Conservation (phyloP, 1,140 invertebrate genomes). For the Centruroides vittatus region DNA sequence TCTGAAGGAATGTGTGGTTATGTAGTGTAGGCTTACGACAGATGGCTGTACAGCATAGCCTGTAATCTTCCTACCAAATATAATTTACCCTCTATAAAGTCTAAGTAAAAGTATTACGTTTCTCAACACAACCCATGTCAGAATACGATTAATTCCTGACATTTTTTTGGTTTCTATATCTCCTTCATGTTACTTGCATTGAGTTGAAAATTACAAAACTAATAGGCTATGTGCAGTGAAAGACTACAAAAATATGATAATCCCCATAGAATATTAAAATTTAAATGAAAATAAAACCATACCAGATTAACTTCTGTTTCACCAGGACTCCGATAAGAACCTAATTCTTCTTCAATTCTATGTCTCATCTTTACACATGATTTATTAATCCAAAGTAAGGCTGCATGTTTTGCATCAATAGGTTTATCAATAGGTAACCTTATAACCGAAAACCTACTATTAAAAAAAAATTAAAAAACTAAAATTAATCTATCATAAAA, state of each 20-base stretch:
- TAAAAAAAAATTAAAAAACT: slow-evolving; percentile 16
- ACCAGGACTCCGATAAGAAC: slow-evolving; percentile 7
- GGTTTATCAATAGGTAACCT: slow-evolving; percentile 40
- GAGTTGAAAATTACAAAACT: no score
- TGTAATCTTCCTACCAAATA: no score
- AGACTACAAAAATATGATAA: no score
- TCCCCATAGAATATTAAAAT: background rate
- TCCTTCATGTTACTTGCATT: no score
- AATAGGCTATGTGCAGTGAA: no score
- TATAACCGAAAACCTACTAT: slow-evolving; percentile 31
- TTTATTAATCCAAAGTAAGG: slow-evolving; percentile 83
- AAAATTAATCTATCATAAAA: background rate
- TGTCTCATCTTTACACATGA: slow-evolving; percentile 56
- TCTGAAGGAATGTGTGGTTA: background rate
- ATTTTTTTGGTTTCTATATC: no score
- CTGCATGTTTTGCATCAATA: slow-evolving; percentile 62
- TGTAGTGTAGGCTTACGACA: no score
- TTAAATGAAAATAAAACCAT: background rate
- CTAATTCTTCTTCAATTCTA: slow-evolving; percentile 22
- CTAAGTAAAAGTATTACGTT: no score
- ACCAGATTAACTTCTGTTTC: slow-evolving; percentile 14
- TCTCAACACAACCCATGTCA: no score
- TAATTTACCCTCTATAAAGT: no score
- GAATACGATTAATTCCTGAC: no score
- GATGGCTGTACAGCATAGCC: no score